A percentile compares a stretch with the other conserved stretches of the same genome.
Evolutionary conservation across 92 coral and sea anemone genomes (phyloP).

Genomic region (Chrysogorgia sp.): DNA sequence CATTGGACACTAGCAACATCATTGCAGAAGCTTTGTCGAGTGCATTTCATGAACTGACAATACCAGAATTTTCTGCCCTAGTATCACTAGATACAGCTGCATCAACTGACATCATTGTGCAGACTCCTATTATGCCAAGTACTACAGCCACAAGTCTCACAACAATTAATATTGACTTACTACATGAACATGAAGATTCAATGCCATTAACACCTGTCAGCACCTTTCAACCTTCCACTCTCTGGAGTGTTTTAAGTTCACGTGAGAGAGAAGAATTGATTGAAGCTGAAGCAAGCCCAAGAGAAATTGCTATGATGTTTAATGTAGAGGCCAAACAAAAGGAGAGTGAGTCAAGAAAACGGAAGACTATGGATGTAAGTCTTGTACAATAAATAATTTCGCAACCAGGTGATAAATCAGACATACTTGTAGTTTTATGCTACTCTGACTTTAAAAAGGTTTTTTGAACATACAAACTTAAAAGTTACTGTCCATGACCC

Average conservation of each 20-base stretch:
- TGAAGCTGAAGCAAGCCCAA: constrained; percentile 40
- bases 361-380: constrained; percentile 30
- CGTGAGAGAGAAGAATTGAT: constrained; percentile 23
- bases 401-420: no score
- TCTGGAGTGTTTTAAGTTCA: constrained; percentile 39
- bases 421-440: no score
- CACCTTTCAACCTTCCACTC: background rate
- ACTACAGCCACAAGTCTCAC: no score
- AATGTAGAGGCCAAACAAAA: no score
- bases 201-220: background rate
- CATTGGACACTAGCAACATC: background rate
- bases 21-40: constrained; percentile 20
- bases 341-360: background rate
- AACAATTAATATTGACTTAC: no score
- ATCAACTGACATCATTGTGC: background rate
- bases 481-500: no score
- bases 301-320: constrained; percentile 13
- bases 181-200: no score
- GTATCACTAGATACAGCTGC: background rate
- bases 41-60: constrained; percentile 11
- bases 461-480: no score
- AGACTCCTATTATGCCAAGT: background rate
- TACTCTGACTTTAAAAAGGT: no score
- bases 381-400: no score
- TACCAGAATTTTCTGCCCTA: background rate